Evolutionary conservation across 1,140 invertebrate species (phyloP), one percentile per base, ranked within the genome.

Genomic region (Ceratina calcarata): DNA sequence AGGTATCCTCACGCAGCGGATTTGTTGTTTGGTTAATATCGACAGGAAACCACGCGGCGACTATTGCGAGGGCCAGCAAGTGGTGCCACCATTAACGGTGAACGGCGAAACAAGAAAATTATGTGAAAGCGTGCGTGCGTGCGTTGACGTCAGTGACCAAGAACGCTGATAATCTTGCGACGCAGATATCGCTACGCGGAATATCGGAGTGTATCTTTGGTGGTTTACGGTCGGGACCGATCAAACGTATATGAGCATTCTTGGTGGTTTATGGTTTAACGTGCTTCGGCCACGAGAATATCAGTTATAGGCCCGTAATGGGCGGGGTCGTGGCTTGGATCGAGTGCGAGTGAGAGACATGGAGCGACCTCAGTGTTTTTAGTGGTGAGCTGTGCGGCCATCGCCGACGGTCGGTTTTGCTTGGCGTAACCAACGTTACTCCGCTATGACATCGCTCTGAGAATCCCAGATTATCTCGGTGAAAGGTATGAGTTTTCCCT

Each of bases 401-500:
- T 83, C 84, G 73, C 81, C 84, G 75, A 85, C 84, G 80, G 83
- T 82, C 83, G 81, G 85, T 86, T 86, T 81, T 74, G 45, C 81
- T 49, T 65, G 79, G 81, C 61, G 53, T 22, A 51, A 78, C 55
- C 79, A 69, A 81, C 72, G 69, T 80, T 45, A 80, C 71, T 84
- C 78, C 49, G 64, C 82, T 80, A 85, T 87, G 82, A 87, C 82
- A 79, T 87, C 82, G 65, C 66, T 85, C 73, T 83, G 79, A 86
- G 70, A 71, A 72, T 57, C 32, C 68, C 70, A 79, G 83, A 72
- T 81, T 83, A 71, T 65, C 79, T 68, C 65, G 61, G 74, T 81
- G 55, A 87, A 87, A 87, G 85, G 85, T 87, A 87, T 72, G 85
- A 87, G 82, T 78, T 84, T 83, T 83, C 85, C 73, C 78, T 62